These are phyloP conservation scores for Drepana falcataria DNA, from an alignment of 2,888 invertebrate genomes.

Conservation along the genomic window DNA sequence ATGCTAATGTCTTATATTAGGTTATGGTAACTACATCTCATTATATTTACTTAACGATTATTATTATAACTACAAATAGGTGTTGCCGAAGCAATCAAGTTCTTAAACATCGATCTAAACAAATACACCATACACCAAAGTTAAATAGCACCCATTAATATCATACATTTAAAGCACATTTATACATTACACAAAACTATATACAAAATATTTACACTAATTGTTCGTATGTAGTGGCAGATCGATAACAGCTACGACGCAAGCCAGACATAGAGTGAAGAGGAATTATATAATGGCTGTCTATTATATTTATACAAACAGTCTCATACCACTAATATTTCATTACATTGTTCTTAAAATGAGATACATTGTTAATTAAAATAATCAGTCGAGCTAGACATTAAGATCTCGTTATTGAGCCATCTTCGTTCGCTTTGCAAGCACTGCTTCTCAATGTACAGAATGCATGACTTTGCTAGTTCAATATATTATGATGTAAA, in stretches of 20 bases:
- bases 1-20: slow-evolving; percentile 56
- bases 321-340: slow-evolving; percentile 64
- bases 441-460: not conserved
- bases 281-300: slow-evolving; percentile 53
- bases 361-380: slow-evolving; percentile 52
- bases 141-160: slow-evolving; percentile 76
- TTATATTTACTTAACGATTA: slow-evolving; percentile 38
- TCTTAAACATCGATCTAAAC: slow-evolving; percentile 31
- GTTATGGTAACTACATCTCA: slow-evolving; percentile 63
- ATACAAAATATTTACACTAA: slow-evolving; percentile 56
- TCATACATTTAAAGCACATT: slow-evolving; percentile 68
- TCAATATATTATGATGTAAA: no score
- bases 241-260: slow-evolving; percentile 17
- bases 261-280: slow-evolving; percentile 14
- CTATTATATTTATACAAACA: slow-evolving; percentile 63
- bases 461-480: no score
- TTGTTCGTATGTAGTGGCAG: slow-evolving; percentile 37
- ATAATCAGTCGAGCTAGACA: slow-evolving; percentile 62
- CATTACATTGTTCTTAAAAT: slow-evolving; percentile 63
- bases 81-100: slow-evolving; percentile 34
- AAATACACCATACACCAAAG: slow-evolving; percentile 65
- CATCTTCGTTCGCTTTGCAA: slow-evolving; percentile 29
- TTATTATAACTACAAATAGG: slow-evolving; percentile 32
- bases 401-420: slow-evolving; percentile 62
- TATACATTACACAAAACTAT: slow-evolving; percentile 50